phyloP scores from a whole-genome alignment of 2,113 vertebrate genomes.

The Excalfactoria chinensis region DNA sequence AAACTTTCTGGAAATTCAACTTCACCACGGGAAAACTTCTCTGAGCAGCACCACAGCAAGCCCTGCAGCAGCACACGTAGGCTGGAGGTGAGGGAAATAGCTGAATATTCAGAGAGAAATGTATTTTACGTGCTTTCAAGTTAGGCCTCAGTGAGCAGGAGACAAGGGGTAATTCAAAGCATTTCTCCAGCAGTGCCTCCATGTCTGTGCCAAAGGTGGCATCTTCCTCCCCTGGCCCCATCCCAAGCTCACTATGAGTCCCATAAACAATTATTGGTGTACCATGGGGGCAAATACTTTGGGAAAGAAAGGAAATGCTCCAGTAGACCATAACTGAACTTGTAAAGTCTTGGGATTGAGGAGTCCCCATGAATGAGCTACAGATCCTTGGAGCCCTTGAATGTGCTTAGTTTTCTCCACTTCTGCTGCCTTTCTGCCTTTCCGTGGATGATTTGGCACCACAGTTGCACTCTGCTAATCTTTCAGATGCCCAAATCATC shows the following conservation, averaged over 20 bases:
- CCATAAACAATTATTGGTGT: too few species aligned
- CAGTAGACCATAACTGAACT: background rate
- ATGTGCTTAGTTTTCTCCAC: background rate
- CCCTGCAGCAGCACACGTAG: rapidly evolving
- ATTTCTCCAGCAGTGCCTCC: background rate
- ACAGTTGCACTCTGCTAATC: conserved; percentile 16
- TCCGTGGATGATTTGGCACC: background rate
- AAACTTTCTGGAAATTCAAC: background rate
- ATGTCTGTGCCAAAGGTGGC: background rate
- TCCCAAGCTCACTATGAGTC: background rate
- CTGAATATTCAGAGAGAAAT: background rate
- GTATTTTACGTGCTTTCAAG: background rate
- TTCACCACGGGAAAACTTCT: conserved; percentile 1
- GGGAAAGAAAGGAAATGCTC: background rate
- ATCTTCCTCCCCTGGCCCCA: background rate
- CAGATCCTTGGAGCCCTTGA: background rate
- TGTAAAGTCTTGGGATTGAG: rapidly evolving
- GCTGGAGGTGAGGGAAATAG: background rate
- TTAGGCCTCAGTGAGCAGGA: background rate
- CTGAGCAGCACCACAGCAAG: rapidly evolving
- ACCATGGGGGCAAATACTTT: background rate
- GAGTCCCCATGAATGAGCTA: background rate
- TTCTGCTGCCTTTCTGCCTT: background rate
- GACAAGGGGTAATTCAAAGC: background rate
- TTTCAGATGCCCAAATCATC: background rate